phyloP scores from a whole-genome alignment of 1,140 invertebrate genomes.

The Microplitis mediator region DNA sequence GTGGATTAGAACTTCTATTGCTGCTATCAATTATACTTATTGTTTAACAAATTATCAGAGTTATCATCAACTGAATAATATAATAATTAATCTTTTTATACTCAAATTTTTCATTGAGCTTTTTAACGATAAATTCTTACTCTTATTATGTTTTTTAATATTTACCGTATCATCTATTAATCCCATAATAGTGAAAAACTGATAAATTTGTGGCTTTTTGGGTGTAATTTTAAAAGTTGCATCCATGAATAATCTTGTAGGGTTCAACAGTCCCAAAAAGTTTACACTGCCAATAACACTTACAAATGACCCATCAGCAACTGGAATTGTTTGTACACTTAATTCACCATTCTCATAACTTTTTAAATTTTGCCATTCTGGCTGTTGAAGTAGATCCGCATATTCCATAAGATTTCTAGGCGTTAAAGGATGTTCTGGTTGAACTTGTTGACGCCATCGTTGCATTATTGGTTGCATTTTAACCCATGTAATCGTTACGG shows the following conservation, averaged over 20 bases:
- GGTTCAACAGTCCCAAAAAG: not conserved
- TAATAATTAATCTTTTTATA: no score
- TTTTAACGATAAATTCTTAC: not conserved
- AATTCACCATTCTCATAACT: not conserved
- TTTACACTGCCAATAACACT: not conserved
- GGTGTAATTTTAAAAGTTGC: not conserved
- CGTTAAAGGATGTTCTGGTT: not conserved
- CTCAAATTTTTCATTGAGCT: no score
- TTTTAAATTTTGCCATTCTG: not conserved
- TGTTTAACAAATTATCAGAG: no score
- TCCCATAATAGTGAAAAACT: not conserved
- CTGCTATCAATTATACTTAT: no score
- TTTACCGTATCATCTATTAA: not conserved
- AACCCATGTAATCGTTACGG: no score
- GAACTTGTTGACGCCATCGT: no score
- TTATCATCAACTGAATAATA: no score
- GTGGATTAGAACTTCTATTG: no score
- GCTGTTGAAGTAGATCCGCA: not conserved
- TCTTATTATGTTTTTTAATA: not conserved
- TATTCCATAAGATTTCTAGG: not conserved
- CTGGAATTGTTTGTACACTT: not conserved
- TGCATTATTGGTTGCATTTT: no score
- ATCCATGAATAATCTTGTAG: not conserved
- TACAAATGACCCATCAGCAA: not conserved
- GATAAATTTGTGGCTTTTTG: not conserved